Evolutionary conservation across 2,113 vertebrate genomes (phyloP).

Genomic region (Indri indri): DNA sequence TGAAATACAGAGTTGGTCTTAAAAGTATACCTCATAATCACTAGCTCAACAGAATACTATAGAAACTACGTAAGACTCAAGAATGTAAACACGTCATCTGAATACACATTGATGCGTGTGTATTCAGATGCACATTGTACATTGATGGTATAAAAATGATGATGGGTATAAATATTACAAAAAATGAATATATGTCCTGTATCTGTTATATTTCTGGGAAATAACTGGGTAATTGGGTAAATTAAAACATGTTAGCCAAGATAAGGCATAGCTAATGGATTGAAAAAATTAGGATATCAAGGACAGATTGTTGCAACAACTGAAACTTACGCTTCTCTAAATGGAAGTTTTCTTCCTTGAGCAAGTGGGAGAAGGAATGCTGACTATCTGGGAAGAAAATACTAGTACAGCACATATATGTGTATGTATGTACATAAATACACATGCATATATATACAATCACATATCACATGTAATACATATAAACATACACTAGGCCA

Average conservation of each 20-base stretch:
- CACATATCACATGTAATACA: not conserved
- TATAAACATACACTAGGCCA: rapidly evolving
- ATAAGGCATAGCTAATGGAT: not conserved
- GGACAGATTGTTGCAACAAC: not conserved
- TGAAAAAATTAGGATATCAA: not conserved
- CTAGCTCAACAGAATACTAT: not conserved
- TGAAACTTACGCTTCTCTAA: conserved; percentile 12
- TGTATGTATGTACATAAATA: not conserved
- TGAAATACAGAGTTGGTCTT: not conserved
- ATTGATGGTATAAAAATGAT: not conserved
- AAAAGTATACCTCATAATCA: not conserved
- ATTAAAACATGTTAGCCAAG: not conserved
- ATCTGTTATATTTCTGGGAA: not conserved
- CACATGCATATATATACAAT: not conserved
- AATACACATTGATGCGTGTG: not conserved
- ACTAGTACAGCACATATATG: not conserved
- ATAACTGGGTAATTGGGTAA: not conserved
- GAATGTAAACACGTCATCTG: not conserved
- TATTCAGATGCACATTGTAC: too few relatives aligned
- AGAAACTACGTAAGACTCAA: not conserved
- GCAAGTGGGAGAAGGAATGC: not conserved
- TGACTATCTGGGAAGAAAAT: not conserved
- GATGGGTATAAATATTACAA: not conserved
- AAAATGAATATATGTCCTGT: not conserved
- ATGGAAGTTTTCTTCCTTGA: not conserved